Evolutionary conservation across 1,140 invertebrate genomes (phyloP), one percentile per base, ranked within the genome.

Genomic region (Acromyrmex echinatior): DNA sequence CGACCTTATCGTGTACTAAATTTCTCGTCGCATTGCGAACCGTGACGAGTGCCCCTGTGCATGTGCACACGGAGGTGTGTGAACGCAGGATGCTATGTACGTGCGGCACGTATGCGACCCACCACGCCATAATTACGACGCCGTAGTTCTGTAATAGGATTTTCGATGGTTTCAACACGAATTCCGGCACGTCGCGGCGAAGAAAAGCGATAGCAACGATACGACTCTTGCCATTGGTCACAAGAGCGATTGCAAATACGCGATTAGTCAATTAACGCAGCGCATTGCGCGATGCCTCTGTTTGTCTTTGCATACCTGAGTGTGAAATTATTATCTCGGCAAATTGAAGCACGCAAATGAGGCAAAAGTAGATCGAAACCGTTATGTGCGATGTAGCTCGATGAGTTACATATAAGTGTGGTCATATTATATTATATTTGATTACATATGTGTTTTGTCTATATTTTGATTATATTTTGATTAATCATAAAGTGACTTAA

Each of bases 131-230:
- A 90, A 90, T 90, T 90, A 90, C 89, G 49, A 68, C 58, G 49
- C 56, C 65, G 60, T 70, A 89, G 82, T 85, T 89, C 65, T 56
- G 49, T 90, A 90, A 90, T 90, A 73, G 86, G 88, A 90, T 90
- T 90, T 90, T 87, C 86, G 79, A 73, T 78, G 86, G 88, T 90
- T 90, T 87, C 80, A 85, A 49, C 74, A 53, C 18, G 66, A 87
- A 87, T 71, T 53, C 39, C 70, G 35, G 62, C 58, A 51, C n/a
- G 51, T 80, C 63, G 49, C 66, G 66, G 39, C 70, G 45, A 62
- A 70, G 76, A 68, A 74, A 84, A 76, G 74, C 86, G 68, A 86
- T 86, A 45, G 68, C 66, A 49, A 14, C 35, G 86, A 71, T 71
- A 77, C 45, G 78, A 77, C 31, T 81, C 21, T 70, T 62, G 53